Evolutionary conservation across 2,797 vertebrate genomes (phyloP).

Genomic region (Chloroceryle amazona): DNA sequence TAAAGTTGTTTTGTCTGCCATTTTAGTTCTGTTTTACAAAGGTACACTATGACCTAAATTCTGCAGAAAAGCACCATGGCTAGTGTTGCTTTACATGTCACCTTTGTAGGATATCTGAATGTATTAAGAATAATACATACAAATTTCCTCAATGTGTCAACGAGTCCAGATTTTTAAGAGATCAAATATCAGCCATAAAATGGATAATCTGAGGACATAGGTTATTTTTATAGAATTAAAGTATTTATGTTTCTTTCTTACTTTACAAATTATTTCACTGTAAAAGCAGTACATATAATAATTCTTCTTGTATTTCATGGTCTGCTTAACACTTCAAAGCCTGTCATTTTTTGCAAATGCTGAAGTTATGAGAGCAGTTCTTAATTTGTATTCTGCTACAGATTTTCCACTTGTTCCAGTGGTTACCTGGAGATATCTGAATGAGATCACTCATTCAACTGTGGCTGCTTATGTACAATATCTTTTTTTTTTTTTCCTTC

Average conservation of each 20-base stretch:
- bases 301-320: fast-evolving
- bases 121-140: neutral
- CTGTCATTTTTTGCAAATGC: neutral
- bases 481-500: neutral
- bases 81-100: neutral
- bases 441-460: neutral
- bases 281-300: neutral
- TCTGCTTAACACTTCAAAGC: neutral
- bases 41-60: neutral
- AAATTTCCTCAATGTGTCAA: neutral
- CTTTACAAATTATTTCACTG: neutral
- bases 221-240: neutral
- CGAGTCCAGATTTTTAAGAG: neutral
- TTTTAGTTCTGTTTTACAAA: neutral
- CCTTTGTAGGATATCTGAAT: neutral
- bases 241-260: neutral
- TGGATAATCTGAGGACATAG: neutral
- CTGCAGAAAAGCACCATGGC: neutral
- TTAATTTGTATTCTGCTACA: neutral
- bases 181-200: neutral
- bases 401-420: neutral
- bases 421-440: neutral
- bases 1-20: neutral
- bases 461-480: neutral
- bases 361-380: neutral